Conservation (phyloP, 2,888 invertebrate species). For the Hoplodrina blanda region DNA sequence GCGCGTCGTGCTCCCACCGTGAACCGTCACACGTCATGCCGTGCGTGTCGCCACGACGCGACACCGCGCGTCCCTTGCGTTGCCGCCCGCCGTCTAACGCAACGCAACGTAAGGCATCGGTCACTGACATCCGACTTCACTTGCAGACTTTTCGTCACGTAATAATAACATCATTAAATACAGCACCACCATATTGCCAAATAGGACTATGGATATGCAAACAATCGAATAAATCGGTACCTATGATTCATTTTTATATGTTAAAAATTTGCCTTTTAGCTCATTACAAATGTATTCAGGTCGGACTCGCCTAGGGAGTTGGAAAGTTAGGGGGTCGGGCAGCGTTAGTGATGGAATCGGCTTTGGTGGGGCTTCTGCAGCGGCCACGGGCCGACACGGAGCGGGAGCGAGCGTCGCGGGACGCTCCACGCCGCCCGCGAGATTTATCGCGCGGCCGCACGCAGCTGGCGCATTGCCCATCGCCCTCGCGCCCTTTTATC, state of each 20-base stretch:
- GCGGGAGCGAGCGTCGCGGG: conserved; percentile 47
- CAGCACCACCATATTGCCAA: conserved; percentile 14
- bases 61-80: conserved; percentile 39
- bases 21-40: conserved; percentile 54
- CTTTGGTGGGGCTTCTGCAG: conserved; percentile 43
- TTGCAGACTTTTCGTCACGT: conserved; percentile 52
- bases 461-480: conserved; percentile 85
- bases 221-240: conserved; percentile 2
- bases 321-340: conserved; percentile 40
- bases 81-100: conserved; percentile 33
- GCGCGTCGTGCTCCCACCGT: conserved; percentile 66
- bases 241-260: conserved; percentile 24
- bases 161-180: conserved; percentile 23
- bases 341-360: conserved; percentile 37
- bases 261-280: conserved; percentile 30
- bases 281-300: conserved; percentile 56
- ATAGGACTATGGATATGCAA: conserved; percentile 18
- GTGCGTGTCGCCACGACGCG: conserved; percentile 55
- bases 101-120: conserved; percentile 73
- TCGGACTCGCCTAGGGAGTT: conserved; percentile 47
- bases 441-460: conserved; percentile 85
- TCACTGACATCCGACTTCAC: conserved; percentile 69
- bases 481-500: conserved; percentile 88
- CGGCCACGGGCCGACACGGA: conserved; percentile 41
- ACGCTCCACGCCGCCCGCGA: conserved; percentile 69